Base-by-base conservation (phyloP, 2,113 vertebrate species). In the Fregata magnificens region DNA sequence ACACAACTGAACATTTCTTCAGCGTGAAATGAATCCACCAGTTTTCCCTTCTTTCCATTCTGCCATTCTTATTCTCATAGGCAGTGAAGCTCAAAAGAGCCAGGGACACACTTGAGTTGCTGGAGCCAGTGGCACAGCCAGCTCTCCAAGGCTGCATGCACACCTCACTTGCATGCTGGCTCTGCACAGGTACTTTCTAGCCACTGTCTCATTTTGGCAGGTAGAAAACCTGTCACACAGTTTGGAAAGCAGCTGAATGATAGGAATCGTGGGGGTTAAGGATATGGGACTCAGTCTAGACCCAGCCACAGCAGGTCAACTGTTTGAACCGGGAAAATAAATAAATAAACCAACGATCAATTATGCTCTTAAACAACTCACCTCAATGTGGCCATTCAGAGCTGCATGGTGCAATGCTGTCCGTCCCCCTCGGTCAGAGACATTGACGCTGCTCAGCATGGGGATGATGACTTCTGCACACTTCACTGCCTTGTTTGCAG, bases 351-450 rank as follows among this genome's bases (percentile, higher is more conserved):
- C 13, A 10, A 47, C 0, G 2, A 49, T 2, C 34, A 12, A 6
- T 6, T 5, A 5, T 0, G 3, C n/a, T 11, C 13, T 1, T 11
- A 38, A 42, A n/a, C 7, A 40, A 88, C 95, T 77, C 96, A 99
- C 99, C 99, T 99, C 99, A 1, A 98, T 98, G 90, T 99, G 99
- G n/a, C 99, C 99, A 0, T 99, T 99, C 81, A 99, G 99, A 25
- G 99, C 99, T 0, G 99, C 99, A 4, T 99, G 99, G 97, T 99
- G 99, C 97, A 99, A 96, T 3, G 99, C 99, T 2, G 99, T 99
- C 44, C 99, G 98, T 2, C 99, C 99, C 0, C 99, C 99, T 6
- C 99, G 98, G 98, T 99, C 99, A 0, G 99, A 99, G 83, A 99
- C 99, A 0, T 99, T 99, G 80, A 99, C 99, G 2, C 99, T 99